phyloP scores from a whole-genome alignment of 1,140 invertebrate genomes.

The Cryptotermes secundus region DNA sequence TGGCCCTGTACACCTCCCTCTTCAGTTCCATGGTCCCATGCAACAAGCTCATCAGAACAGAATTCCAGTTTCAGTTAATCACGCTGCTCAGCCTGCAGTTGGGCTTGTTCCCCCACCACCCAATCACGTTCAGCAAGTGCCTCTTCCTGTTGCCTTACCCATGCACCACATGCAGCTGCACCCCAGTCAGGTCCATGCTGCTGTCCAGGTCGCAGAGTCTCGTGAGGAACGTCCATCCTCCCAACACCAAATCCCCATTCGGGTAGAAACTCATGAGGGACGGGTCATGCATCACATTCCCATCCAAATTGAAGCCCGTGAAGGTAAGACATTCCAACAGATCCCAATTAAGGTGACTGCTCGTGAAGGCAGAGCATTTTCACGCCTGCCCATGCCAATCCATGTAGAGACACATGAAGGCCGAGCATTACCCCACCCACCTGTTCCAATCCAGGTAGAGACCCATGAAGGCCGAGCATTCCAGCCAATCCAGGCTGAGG shows the following conservation, averaged over 20 bases:
- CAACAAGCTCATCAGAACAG: conserved; percentile 46
- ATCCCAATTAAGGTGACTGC: neutral
- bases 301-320: conserved; percentile 23
- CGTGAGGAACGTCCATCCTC: conserved; percentile 64
- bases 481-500: neutral
- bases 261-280: conserved; percentile 45
- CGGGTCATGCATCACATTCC: conserved; percentile 38
- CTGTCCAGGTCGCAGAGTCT: conserved; percentile 56
- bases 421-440: neutral
- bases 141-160: neutral
- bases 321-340: conserved; percentile 9
- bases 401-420: neutral
- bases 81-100: neutral
- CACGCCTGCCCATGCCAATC: neutral
- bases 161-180: neutral
- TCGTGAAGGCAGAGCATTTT: neutral
- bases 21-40: conserved; percentile 45
- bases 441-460: neutral
- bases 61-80: conserved; percentile 40
- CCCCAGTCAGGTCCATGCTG: conserved; percentile 42
- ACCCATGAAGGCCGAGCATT: neutral
- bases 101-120: conserved; percentile 1
- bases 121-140: conserved; percentile 22
- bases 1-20: conserved; percentile 49
- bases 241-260: conserved; percentile 57